Conservation (phyloP, 2,888 invertebrate genomes). For the Hylaea fasciaria region DNA sequence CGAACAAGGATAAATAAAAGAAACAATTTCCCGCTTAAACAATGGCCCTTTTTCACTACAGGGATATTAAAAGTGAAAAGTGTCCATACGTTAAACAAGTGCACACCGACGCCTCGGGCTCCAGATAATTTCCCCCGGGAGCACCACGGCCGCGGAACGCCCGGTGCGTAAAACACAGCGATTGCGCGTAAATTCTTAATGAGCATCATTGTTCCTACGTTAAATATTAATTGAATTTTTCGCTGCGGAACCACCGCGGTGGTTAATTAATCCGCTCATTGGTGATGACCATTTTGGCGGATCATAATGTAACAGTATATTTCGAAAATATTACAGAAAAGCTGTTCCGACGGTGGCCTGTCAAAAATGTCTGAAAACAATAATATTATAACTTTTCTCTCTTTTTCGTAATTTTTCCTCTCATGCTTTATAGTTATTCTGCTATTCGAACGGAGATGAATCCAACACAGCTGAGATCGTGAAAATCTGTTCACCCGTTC, state of each 20-base stretch:
- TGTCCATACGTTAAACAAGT: slow-evolving; percentile 27
- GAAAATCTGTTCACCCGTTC: too few species aligned
- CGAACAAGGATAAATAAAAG: slow-evolving; percentile 8
- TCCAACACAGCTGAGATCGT: too few species aligned
- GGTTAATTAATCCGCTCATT: slow-evolving; percentile 42
- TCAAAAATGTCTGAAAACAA: too few species aligned
- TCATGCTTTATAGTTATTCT: too few species aligned
- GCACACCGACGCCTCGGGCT: slow-evolving; percentile 17
- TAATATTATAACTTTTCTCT: too few species aligned
- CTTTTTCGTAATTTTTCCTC: too few species aligned
- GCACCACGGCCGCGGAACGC: slow-evolving; percentile 43
- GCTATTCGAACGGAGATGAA: too few species aligned
- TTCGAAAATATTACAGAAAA: too few species aligned
- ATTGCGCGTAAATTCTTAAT: slow-evolving; percentile 74
- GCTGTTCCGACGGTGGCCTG: too few species aligned
- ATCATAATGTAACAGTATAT: slow-evolving; percentile 1
- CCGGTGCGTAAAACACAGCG: slow-evolving; percentile 61
- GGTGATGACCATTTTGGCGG: slow-evolving; percentile 7
- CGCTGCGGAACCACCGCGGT: slow-evolving; percentile 31
- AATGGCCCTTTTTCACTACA: slow-evolving; percentile 14
- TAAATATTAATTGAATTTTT: slow-evolving; percentile 47
- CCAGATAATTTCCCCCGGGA: slow-evolving; percentile 68
- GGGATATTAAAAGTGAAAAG: slow-evolving; percentile 29
- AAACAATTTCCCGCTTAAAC: slow-evolving; percentile 13
- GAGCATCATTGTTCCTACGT: slow-evolving; percentile 53